Evolutionary conservation across 2,888 invertebrate species (phyloP).

Genomic region (Andrena bucephala): DNA sequence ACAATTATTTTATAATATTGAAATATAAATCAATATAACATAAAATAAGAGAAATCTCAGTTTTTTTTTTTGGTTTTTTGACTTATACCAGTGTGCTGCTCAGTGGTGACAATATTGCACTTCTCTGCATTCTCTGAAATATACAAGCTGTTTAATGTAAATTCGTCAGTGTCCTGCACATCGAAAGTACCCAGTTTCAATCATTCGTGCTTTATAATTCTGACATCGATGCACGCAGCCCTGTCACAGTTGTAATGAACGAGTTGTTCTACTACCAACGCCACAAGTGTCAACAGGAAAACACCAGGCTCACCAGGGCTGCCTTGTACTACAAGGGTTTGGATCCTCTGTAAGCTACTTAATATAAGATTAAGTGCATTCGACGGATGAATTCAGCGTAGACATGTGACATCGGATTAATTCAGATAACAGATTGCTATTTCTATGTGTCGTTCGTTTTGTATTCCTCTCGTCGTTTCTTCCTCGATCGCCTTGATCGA

Average conservation of each 20-base stretch:
- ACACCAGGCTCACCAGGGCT: conserved; percentile 44
- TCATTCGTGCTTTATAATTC: neutral
- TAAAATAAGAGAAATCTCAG: too few species aligned
- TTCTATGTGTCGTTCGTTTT: conserved; percentile 16
- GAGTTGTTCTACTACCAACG: conserved; percentile 17
- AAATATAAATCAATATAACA: too few species aligned
- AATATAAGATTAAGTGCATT: conserved; percentile 58
- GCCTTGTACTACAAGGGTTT: conserved; percentile 8
- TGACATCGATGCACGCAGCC: neutral
- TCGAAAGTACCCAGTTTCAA: too few species aligned
- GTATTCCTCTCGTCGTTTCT: conserved; percentile 13
- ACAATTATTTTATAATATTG: too few species aligned
- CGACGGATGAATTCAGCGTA: conserved; percentile 22
- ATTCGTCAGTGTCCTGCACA: too few species aligned
- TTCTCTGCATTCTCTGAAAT: too few species aligned
- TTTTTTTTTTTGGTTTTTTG: too few species aligned
- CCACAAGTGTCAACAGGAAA: conserved; percentile 58
- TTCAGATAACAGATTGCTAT: conserved; percentile 47
- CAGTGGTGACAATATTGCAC: too few species aligned
- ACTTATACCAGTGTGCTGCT: too few species aligned
- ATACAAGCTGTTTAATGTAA: too few species aligned
- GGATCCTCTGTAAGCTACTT: conserved; percentile 60
- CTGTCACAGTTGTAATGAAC: conserved; percentile 36
- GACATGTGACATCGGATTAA: conserved; percentile 55
- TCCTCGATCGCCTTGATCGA: neutral